phyloP scores from a whole-genome alignment of 2,113 vertebrate genomes.

The Hypocryptadius cinnamomeus region DNA sequence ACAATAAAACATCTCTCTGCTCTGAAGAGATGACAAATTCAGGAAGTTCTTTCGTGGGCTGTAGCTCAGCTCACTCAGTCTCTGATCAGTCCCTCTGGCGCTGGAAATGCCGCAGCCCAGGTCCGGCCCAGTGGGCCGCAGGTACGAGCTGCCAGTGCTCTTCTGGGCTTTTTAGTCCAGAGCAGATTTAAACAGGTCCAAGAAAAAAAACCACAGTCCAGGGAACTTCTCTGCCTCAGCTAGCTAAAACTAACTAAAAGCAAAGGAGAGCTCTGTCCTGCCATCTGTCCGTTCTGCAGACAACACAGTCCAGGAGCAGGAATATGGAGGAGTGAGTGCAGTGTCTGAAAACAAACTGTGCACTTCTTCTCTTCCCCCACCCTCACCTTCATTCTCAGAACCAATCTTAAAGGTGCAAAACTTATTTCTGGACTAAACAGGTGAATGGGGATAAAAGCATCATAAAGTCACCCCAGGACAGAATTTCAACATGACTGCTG shows the following conservation, averaged over 20 bases:
- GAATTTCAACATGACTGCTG: background rate
- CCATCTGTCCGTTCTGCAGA: background rate
- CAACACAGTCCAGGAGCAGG: background rate
- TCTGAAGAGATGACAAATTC: background rate
- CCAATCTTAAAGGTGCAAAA: background rate
- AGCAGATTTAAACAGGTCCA: background rate
- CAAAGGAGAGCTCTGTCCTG: background rate
- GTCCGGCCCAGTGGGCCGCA: accelerated
- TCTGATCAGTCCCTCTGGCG: background rate
- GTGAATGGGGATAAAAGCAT: background rate
- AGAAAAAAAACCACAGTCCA: background rate
- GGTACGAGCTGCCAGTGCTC: background rate
- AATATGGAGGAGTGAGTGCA: background rate
- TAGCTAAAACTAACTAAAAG: background rate
- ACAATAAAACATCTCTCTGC: background rate
- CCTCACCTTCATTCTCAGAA: background rate
- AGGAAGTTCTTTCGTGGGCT: background rate
- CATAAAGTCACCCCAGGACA: background rate
- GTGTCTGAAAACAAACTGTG: background rate
- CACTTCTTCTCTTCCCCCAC: background rate
- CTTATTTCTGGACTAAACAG: background rate
- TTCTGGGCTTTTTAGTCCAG: background rate
- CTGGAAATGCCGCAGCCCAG: background rate
- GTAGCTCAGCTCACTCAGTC: background rate
- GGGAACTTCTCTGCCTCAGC: background rate